Conservation (phyloP, 2,113 vertebrate genomes). For the Odontophorus gujanensis region DNA sequence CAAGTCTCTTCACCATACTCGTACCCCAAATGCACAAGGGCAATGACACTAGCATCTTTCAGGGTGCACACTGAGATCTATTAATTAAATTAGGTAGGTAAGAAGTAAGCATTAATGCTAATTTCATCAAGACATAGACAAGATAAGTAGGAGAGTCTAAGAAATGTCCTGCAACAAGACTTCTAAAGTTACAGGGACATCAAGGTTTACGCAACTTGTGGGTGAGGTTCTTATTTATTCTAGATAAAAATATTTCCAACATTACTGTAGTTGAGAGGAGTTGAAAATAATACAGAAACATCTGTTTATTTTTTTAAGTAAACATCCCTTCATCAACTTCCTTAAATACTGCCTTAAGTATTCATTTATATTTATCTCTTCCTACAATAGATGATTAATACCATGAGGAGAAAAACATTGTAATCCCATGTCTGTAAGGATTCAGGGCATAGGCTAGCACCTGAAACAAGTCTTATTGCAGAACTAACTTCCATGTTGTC, state of each 20-base stretch:
- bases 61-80: neutral
- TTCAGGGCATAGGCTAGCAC: neutral
- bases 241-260: neutral
- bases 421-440: slow-evolving; percentile 7
- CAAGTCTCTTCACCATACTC: neutral
- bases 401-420: neutral
- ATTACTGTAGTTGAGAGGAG: neutral
- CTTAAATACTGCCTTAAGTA: neutral
- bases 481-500: neutral
- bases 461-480: neutral
- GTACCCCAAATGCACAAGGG: neutral
- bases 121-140: neutral
- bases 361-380: slow-evolving; percentile 16
- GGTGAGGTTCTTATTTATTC: neutral
- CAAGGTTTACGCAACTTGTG: neutral
- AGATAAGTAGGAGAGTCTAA: neutral
- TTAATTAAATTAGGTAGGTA: neutral
- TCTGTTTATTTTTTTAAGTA: slow-evolving; percentile 2
- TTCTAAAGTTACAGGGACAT: neutral
- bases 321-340: neutral
- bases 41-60: neutral
- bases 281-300: neutral
- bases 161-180: neutral
- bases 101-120: neutral
- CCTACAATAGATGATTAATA: neutral